Base-by-base conservation (phyloP, 2,888 invertebrate genomes). In the Eremobia ochroleuca region DNA sequence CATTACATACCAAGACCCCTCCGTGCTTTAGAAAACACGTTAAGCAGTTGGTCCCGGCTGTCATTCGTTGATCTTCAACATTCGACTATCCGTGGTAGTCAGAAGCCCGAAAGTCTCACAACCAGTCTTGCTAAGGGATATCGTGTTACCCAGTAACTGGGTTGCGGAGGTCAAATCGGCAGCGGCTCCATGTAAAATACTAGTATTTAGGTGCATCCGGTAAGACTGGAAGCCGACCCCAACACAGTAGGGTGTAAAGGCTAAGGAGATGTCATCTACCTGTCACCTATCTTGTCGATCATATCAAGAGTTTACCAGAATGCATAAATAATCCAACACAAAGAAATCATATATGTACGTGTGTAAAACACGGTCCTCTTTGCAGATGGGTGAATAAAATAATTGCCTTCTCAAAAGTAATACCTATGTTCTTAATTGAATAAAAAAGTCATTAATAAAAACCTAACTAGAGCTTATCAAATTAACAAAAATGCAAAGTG, bases 361-460 rank as follows among this genome's bases (percentile, higher is more conserved):
- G 0, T 31, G n/a, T 34, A 58, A 59, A 58, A n/a, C 1, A 34
- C 1, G 21, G 9, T 0, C 34, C 34, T n/a, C n/a, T n/a, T 15
- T 15, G 15, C n/a, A n/a, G 11, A 3, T n/a, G 2, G n/a, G 34
- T 59, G 4, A 71, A 21, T 31, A 49, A 11, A 31, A 76, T 49
- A 71, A 77, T 59, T 49, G n/a, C 58, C 58, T n/a, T 79, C 34
- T 49, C 49, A n/a, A 72, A 72, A 73, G 6, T 43, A 28, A 43
- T 28, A 73, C 18, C n/a, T 46, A 55, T 46, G n/a, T 40, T 18
- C 31, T 62, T 79, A 79, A 76, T 82, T 55, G n/a, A 82, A 76
- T 82, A 62, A 66, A 49, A 65, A 77, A 83, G 64, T 59, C 43
- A 83, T 68, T 69, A 37, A 37, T 13, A 59, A 52, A 71, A 82